These are phyloP conservation scores for Matsumurasca onukii DNA, from an alignment of 1,140 invertebrate genomes.

Conservation along the genomic window DNA sequence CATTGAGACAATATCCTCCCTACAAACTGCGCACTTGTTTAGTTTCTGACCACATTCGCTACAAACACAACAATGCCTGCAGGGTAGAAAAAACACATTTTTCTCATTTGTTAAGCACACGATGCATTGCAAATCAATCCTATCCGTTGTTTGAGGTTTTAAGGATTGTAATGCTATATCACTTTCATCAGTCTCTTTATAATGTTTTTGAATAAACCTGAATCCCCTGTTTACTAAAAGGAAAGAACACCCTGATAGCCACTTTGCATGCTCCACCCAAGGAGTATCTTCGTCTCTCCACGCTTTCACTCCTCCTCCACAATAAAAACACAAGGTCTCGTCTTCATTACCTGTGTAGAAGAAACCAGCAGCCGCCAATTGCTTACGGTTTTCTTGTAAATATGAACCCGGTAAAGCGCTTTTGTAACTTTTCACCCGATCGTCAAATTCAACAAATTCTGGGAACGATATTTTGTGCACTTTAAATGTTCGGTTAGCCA, in stretches of 20 bases:
- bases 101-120: not conserved
- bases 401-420: too few relatives aligned
- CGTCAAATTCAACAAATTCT: too few relatives aligned
- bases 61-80: not conserved
- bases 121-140: not conserved
- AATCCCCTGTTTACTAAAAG: slow-evolving; percentile 72
- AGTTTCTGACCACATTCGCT: not conserved
- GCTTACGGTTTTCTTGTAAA: too few relatives aligned
- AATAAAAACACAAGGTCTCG: slow-evolving; percentile 82
- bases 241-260: slow-evolving; percentile 78
- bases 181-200: not conserved
- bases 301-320: slow-evolving; percentile 81
- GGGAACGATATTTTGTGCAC: too few relatives aligned
- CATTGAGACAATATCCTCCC: not conserved
- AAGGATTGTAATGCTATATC: not conserved
- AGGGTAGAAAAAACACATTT: not conserved
- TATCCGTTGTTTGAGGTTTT: not conserved
- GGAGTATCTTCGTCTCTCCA: slow-evolving; percentile 85
- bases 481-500: too few relatives aligned
- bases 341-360: slow-evolving; percentile 73
- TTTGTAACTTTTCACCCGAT: too few relatives aligned
- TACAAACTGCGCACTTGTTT: not conserved
- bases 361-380: slow-evolving; percentile 70
- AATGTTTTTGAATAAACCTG: slow-evolving; percentile 58
- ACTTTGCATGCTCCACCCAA: slow-evolving; percentile 84